These are phyloP conservation scores for Drosophila acutilabella DNA, from an alignment of 2,888 invertebrate genomes.

Conservation along the genomic window DNA sequence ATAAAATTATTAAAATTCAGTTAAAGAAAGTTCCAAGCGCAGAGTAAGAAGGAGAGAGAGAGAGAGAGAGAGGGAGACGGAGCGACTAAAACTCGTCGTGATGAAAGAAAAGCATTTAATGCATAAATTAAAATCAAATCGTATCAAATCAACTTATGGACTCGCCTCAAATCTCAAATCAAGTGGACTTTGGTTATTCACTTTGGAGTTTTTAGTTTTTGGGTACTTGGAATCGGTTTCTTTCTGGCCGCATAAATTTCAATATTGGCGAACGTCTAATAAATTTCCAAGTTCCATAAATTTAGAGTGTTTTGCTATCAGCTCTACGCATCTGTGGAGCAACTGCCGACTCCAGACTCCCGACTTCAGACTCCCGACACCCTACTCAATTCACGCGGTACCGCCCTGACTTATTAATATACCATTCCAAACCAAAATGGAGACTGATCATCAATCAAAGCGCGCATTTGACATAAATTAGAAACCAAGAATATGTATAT, in stretches of 20 bases:
- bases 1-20: conserved; percentile 82
- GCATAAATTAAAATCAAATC: conserved; percentile 81
- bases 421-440: conserved; percentile 19
- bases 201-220: conserved; percentile 6
- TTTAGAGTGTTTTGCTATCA: conserved; percentile 41
- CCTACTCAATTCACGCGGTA: conserved; percentile 50
- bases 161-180: conserved; percentile 39
- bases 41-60: conserved; percentile 1
- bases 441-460: conserved; percentile 76
- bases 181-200: neutral
- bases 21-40: conserved; percentile 74
- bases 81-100: conserved; percentile 55
- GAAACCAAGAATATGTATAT: conserved; percentile 71
- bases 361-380: neutral
- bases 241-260: conserved; percentile 69
- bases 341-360: neutral
- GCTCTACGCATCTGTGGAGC: conserved; percentile 17
- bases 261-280: conserved; percentile 78
- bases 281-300: conserved; percentile 74
- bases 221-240: conserved; percentile 40
- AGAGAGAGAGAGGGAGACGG: neutral
- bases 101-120: conserved; percentile 81
- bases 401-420: conserved; percentile 74
- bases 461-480: conserved; percentile 78
- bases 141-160: conserved; percentile 77